phyloP scores from a whole-genome alignment of 2,113 vertebrate species.

The Raphicerus campestris region DNA sequence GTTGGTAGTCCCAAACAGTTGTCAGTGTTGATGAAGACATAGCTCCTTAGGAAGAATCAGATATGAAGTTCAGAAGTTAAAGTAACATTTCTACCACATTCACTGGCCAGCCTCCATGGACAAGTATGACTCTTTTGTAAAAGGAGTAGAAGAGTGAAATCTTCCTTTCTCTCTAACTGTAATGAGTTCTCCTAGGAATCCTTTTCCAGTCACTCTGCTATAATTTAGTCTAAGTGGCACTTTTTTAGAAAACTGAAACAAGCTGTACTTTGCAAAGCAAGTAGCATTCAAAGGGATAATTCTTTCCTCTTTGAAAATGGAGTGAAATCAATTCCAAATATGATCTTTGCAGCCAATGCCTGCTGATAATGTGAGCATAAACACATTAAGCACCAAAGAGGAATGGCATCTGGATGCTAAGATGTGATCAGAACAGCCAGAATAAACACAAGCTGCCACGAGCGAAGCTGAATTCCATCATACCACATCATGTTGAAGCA shows the following conservation, averaged over 20 bases:
- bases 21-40: not conserved
- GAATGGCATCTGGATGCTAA: not conserved
- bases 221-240: constrained; percentile 30
- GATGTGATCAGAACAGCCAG: not conserved
- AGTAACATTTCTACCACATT: not conserved
- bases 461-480: not conserved
- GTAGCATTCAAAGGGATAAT: constrained; percentile 39
- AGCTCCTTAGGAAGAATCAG: not conserved
- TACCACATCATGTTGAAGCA: not conserved
- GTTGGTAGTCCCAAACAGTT: not conserved
- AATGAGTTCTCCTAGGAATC: not conserved
- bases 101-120: not conserved
- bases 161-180: not conserved
- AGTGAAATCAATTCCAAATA: constrained; percentile 43
- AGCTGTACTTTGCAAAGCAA: not conserved
- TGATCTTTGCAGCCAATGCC: constrained; percentile 30
- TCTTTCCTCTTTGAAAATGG: constrained; percentile 41
- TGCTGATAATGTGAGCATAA: constrained; percentile 38
- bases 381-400: not conserved
- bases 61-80: not conserved
- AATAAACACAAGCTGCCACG: not conserved
- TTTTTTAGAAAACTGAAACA: constrained; percentile 29
- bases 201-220: not conserved
- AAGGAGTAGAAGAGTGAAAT: not conserved
- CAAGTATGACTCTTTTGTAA: not conserved